Evolutionary conservation across 2,113 vertebrate genomes (phyloP).

Genomic region (Alces alces): DNA sequence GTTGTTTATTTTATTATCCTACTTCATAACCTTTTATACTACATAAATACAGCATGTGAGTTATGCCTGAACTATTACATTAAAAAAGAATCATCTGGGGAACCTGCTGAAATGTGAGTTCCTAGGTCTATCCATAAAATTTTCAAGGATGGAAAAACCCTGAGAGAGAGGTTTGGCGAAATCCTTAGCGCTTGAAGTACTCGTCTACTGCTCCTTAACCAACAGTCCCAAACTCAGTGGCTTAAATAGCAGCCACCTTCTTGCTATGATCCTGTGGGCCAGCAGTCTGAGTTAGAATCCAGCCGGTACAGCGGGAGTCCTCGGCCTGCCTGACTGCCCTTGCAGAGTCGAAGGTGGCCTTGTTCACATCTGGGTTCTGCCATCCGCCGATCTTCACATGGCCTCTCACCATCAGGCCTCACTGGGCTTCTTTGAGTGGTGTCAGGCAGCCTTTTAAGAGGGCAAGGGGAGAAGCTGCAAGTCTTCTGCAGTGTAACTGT

Average conservation of each 20-base stretch:
- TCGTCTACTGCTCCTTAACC: not conserved
- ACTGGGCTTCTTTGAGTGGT: not conserved
- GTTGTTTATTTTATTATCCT: not conserved
- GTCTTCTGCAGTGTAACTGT: not conserved
- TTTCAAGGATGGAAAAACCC: not conserved
- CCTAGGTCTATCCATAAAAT: not conserved
- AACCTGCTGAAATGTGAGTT: not conserved
- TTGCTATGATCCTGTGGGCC: not conserved
- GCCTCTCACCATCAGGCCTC: not conserved
- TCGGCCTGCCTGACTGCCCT: not conserved
- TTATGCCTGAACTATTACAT: not conserved
- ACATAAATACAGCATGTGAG: not conserved
- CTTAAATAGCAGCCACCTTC: not conserved
- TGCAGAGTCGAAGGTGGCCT: not conserved
- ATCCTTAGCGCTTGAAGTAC: not conserved
- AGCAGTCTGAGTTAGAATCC: not conserved
- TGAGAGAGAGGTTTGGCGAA: not conserved
- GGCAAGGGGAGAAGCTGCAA: too few species aligned
- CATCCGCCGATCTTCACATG: not conserved
- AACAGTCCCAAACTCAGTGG: not conserved
- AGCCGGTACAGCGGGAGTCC: not conserved
- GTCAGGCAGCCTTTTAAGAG: not conserved
- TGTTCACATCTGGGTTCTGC: not conserved
- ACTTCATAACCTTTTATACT: not conserved
- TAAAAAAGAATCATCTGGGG: not conserved